Percentiles rank a stretch among this genome's conserved stretches.
phyloP scores from a whole-genome alignment of 1,140 invertebrate species.

The Drosophila burlai region DNA sequence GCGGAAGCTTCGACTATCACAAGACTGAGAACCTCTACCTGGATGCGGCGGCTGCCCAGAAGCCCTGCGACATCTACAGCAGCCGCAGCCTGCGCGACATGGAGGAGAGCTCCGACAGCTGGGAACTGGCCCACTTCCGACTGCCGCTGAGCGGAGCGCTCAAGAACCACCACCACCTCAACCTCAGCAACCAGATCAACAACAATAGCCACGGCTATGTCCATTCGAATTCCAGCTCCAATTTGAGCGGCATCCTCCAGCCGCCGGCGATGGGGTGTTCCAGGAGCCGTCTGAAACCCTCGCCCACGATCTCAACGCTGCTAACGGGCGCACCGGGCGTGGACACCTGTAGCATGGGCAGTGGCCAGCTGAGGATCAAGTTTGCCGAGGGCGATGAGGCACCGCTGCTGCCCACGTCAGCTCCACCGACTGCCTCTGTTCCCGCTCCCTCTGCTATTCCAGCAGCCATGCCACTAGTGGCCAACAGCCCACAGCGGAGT shows the following conservation, averaged over 20 bases:
- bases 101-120: conserved; percentile 52
- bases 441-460: not conserved
- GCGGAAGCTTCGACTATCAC: conserved; percentile 59
- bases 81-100: conserved; percentile 67
- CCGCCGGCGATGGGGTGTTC: conserved; percentile 30
- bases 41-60: conserved; percentile 44
- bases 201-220: conserved; percentile 52
- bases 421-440: not conserved
- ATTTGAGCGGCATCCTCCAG: conserved; percentile 76
- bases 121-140: conserved; percentile 78
- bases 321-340: conserved; percentile 43
- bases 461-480: not conserved
- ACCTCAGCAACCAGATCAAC: conserved; percentile 27
- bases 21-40: conserved; percentile 77
- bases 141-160: conserved; percentile 75
- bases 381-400: conserved; percentile 62
- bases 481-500: conserved; percentile 46
- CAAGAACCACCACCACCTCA: conserved; percentile 59
- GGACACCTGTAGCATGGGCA: conserved; percentile 58
- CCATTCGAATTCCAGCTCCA: conserved; percentile 73
- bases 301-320: conserved; percentile 79
- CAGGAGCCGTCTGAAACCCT: conserved; percentile 58
- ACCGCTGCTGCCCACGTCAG: conserved; percentile 38
- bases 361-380: conserved; percentile 66
- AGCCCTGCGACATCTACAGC: conserved; percentile 63